Evolutionary conservation across 1,140 invertebrate species (phyloP).

Genomic region (Galleria mellonella): DNA sequence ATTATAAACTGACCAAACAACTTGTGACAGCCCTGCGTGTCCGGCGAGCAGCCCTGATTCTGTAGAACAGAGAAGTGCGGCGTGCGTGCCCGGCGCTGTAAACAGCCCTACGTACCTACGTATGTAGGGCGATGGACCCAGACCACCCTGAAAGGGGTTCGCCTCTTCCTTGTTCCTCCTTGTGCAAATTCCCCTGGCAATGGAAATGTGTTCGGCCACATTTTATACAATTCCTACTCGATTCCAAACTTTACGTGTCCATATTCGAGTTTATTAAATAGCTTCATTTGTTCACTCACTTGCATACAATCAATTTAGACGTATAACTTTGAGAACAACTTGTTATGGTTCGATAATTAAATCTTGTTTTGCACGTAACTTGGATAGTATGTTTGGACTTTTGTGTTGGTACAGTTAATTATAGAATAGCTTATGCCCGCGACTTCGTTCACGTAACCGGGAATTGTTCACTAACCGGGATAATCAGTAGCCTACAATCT

Average conservation of each 20-base stretch:
- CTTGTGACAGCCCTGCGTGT: constrained; percentile 58
- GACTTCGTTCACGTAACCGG: no score
- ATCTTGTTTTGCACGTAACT: no score
- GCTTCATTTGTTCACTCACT: no score
- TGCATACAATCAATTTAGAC: no score
- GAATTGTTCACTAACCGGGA: no score
- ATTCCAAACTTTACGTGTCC: constrained; percentile 43
- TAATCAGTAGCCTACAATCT: no score
- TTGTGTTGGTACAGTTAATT: no score
- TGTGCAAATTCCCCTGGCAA: constrained; percentile 73
- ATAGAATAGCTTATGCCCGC: no score
- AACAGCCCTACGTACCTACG: constrained; percentile 48
- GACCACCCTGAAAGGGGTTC: constrained; percentile 61
- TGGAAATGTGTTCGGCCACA: constrained; percentile 71
- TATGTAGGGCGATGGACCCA: constrained; percentile 65
- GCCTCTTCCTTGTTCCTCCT: constrained; percentile 70
- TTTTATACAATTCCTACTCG: constrained; percentile 72
- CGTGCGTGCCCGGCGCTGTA: constrained; percentile 64
- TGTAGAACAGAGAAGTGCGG: constrained; percentile 60
- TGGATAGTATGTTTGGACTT: no score
- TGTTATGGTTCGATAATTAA: no score
- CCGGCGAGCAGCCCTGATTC: constrained; percentile 64
- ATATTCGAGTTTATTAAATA: constrained; percentile 24
- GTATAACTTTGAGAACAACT: no score
- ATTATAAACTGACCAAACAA: background rate